These are phyloP conservation scores for Actenoides hombroni DNA, from an alignment of 2,113 vertebrate genomes.

Conservation along the genomic window DNA sequence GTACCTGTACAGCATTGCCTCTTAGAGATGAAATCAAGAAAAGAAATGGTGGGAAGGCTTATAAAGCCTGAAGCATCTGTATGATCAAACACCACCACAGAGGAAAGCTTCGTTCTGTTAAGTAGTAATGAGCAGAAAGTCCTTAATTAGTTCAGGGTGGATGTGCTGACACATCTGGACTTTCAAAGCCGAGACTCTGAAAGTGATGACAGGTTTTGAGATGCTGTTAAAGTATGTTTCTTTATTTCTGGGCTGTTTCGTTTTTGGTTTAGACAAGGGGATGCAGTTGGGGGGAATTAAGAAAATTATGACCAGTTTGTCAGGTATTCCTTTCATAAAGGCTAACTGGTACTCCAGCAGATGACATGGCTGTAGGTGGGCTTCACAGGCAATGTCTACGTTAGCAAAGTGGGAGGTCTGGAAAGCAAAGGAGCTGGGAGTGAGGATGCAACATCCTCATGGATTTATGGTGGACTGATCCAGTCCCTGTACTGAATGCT, in stretches of 20 bases:
- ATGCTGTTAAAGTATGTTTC: not conserved
- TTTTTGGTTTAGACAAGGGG: not conserved
- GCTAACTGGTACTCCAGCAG: not conserved
- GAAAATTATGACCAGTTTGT: not conserved
- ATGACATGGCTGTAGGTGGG: too few species aligned
- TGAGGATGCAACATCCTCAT: accelerated
- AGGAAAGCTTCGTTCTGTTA: not conserved
- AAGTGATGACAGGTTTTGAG: not conserved
- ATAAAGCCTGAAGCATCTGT: not conserved
- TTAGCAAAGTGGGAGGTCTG: not conserved
- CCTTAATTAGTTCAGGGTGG: not conserved
- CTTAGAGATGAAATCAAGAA: not conserved
- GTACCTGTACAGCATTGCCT: not conserved
- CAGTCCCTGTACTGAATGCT: not conserved
- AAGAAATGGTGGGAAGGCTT: not conserved
- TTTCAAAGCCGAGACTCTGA: not conserved
- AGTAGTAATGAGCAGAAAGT: not conserved
- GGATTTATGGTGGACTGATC: not conserved
- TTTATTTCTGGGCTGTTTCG: not conserved
- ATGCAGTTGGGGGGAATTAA: not conserved
- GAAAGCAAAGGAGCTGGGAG: not conserved
- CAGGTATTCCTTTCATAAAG: not conserved
- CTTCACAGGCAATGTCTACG: accelerated
- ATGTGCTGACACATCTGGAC: not conserved
- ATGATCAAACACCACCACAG: not conserved